A percentile compares a stretch with the other conserved stretches of the same genome.
Evolutionary conservation across 2,797 vertebrate species (phyloP).

Genomic region (Malacoraja senta): DNA sequence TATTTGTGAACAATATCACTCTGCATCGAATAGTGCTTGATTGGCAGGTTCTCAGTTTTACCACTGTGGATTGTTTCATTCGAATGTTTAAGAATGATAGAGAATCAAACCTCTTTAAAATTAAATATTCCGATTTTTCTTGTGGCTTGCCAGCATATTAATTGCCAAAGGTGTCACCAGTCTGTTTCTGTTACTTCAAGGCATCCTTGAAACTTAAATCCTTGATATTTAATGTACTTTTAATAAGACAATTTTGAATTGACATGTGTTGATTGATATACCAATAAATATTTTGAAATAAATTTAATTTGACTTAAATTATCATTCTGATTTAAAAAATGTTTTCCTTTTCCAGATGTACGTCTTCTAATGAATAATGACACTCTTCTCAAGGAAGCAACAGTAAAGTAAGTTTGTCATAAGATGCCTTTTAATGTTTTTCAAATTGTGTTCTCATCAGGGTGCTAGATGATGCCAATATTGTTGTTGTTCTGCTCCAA

Average conservation of each 20-base stretch:
- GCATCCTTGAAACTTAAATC: not conserved
- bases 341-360: constrained; percentile 68
- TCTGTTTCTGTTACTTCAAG: not conserved
- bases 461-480: not conserved
- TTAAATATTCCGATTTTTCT: not conserved
- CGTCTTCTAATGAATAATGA: constrained; percentile 87
- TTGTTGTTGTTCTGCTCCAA: not conserved
- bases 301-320: not conserved
- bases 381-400: constrained; percentile 84
- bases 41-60: too few species aligned
- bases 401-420: constrained; percentile 72
- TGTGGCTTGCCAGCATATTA: not conserved
- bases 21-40: not conserved
- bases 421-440: not conserved
- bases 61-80: not conserved
- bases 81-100: too few species aligned
- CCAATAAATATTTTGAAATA: not conserved
- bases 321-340: not conserved
- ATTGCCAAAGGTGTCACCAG: not conserved
- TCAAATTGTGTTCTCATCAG: not conserved
- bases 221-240: too few species aligned
- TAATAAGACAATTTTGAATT: not conserved
- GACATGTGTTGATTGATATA: not conserved
- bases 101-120: not conserved
- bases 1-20: not conserved